phyloP scores from a whole-genome alignment of 2,113 vertebrate species.

The Actinemys pallida region DNA sequence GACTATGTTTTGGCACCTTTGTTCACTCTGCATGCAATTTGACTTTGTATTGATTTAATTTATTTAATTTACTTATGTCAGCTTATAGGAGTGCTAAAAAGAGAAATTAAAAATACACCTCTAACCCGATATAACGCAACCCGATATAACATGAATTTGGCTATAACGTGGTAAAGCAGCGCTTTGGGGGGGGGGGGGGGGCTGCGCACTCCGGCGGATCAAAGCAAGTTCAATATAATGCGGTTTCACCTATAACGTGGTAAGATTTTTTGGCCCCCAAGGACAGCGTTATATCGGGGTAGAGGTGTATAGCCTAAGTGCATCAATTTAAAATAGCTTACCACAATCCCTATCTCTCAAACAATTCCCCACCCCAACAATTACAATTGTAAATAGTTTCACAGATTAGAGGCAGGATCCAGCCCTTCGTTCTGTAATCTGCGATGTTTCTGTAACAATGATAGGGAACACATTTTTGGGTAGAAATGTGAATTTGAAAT shows the following conservation, averaged over 20 bases:
- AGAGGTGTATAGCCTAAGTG: too few relatives aligned
- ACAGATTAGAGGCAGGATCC: neutral
- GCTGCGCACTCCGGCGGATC: too few relatives aligned
- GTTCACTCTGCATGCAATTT: neutral
- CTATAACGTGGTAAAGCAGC: too few relatives aligned
- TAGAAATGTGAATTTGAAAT: neutral
- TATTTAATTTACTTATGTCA: neutral
- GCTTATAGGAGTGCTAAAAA: neutral
- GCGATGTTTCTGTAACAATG: neutral
- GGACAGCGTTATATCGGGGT: too few relatives aligned
- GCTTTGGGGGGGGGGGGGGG: too few relatives aligned
- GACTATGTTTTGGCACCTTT: neutral
- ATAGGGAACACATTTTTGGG: neutral
- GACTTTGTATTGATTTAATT: too few relatives aligned
- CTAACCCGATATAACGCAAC: too few relatives aligned
- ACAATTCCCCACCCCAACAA: neutral
- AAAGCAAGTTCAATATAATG: too few relatives aligned
- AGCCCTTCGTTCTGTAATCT: neutral
- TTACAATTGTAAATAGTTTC: neutral
- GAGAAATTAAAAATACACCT: neutral
- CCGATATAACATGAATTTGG: too few relatives aligned
- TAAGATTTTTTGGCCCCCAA: too few relatives aligned
- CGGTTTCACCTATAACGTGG: too few relatives aligned
- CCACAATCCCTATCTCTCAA: neutral
- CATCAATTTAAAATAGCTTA: neutral